Conservation (phyloP, 35 echinoderm and acorn worm genomes). For the Heliocidaris tuberculata region DNA sequence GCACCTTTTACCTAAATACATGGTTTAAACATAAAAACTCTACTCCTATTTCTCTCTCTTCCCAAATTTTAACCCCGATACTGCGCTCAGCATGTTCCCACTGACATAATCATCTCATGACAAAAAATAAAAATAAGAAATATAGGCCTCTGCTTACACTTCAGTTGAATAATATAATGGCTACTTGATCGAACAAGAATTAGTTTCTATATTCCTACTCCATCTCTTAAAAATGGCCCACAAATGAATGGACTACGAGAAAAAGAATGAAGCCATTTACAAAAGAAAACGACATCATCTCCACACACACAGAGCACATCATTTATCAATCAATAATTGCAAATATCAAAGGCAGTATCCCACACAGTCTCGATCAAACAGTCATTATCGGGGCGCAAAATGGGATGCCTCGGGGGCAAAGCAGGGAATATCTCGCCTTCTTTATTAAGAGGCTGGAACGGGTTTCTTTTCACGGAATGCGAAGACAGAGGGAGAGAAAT, state of each 20-base stretch:
- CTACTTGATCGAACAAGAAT: too few species aligned
- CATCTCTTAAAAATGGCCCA: not conserved
- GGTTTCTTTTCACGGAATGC: not conserved
- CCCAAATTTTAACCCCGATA: too few species aligned
- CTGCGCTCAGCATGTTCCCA: not conserved
- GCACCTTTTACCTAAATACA: too few species aligned
- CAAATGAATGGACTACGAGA: not conserved
- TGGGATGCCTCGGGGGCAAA: not conserved
- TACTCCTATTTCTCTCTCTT: too few species aligned
- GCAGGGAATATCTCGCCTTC: not conserved
- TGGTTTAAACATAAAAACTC: too few species aligned
- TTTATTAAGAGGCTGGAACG: not conserved
- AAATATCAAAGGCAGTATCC: conserved; percentile 7
- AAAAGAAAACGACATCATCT: not conserved
- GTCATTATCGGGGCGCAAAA: not conserved
- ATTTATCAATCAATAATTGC: conserved; percentile 5
- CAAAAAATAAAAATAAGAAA: too few species aligned
- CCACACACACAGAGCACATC: not conserved
- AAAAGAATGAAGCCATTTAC: not conserved
- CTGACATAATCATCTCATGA: not conserved
- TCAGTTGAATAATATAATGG: too few species aligned
- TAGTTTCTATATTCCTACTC: not conserved
- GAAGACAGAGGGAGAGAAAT: not conserved
- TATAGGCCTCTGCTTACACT: too few species aligned
- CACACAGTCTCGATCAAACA: not conserved